Conservation (phyloP, 2,888 invertebrate genomes). For the Chouioia cunea region DNA sequence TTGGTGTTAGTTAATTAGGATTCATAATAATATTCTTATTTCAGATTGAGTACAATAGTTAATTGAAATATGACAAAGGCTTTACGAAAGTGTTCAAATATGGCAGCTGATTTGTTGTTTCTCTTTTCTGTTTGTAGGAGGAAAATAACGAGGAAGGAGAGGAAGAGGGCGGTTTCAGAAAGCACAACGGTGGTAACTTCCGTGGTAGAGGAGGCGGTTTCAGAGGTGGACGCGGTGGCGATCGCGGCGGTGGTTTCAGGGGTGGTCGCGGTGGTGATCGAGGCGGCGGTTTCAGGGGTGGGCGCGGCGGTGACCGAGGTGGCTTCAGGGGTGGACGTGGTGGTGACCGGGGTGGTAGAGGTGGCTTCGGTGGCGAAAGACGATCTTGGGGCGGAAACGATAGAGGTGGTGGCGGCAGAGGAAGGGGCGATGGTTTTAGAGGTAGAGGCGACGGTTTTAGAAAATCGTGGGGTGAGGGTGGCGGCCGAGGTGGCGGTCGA, state of each 20-base stretch:
- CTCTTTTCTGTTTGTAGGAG: conserved; percentile 63
- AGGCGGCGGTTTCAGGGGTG: conserved; percentile 57
- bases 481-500: conserved; percentile 57
- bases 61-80: conserved; percentile 6
- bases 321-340: conserved; percentile 49
- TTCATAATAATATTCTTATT: conserved; percentile 15
- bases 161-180: conserved; percentile 61
- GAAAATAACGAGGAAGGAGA: conserved; percentile 53
- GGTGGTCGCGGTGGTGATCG: conserved; percentile 49
- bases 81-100: conserved; percentile 40
- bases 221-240: conserved; percentile 51
- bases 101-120: conserved; percentile 64
- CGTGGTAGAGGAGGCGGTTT: conserved; percentile 64
- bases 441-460: conserved; percentile 59
- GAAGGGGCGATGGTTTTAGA: conserved; percentile 30
- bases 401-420: conserved; percentile 48
- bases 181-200: conserved; percentile 48
- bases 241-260: conserved; percentile 50
- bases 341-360: conserved; percentile 60
- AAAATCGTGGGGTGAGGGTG: conserved; percentile 57
- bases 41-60: conserved; percentile 5
- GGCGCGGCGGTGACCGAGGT: conserved; percentile 53
- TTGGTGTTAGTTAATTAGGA: conserved; percentile 24
- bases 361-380: conserved; percentile 54
- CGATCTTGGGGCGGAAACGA: conserved; percentile 60